Evolutionary conservation across 2,888 invertebrate genomes (phyloP).

Genomic region (Bellardia pandia): DNA sequence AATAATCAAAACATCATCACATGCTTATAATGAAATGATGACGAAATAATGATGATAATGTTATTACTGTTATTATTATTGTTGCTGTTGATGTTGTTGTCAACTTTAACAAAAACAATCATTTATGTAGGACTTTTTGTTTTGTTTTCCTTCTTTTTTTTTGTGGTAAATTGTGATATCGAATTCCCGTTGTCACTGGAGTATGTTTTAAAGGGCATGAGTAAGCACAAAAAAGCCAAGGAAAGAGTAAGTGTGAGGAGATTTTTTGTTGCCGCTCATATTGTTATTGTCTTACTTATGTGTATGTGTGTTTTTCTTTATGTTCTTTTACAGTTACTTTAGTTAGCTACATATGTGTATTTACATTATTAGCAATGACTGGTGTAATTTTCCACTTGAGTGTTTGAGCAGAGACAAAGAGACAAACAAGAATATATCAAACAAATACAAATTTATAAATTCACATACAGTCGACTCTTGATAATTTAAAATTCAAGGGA

Average conservation of each 20-base stretch:
- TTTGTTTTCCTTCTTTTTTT: no score
- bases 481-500: no score
- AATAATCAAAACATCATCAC: constrained; percentile 40
- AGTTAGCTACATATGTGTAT: constrained; percentile 20
- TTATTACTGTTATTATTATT: background rate
- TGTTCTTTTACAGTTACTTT: constrained; percentile 15
- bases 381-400: constrained; percentile 59
- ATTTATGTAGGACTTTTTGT: background rate
- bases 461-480: no score
- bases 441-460: constrained; percentile 26
- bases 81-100: constrained; percentile 25
- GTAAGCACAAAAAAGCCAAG: background rate
- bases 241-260: background rate
- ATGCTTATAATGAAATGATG: constrained; percentile 36
- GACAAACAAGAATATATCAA: constrained; percentile 4
- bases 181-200: constrained; percentile 21
- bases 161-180: background rate
- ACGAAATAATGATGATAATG: constrained; percentile 35
- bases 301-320: background rate
- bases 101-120: background rate
- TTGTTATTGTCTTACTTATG: background rate
- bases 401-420: constrained; percentile 19
- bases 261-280: background rate
- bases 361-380: constrained; percentile 59
- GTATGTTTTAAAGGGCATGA: background rate